Evolutionary conservation across 2,888 invertebrate species (phyloP), one percentile per base, ranked within the genome.

Genomic region (Flexamia atlantica): DNA sequence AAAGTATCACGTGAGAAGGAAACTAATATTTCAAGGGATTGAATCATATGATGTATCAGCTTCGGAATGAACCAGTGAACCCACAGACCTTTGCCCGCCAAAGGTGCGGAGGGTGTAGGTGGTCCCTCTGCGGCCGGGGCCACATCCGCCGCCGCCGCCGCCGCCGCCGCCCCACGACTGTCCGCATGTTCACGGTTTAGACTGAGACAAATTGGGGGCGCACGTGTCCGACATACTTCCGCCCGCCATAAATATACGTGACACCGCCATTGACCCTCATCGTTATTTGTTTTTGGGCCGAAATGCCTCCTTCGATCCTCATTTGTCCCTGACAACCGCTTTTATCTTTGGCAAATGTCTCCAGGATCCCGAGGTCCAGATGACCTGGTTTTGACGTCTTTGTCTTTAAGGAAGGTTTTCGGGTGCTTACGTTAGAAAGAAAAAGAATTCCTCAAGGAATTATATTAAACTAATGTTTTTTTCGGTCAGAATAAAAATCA

Each of bases 81-180:
- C n/a, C n/a, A n/a, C n/a, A n/a, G n/a, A n/a, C 36, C 9, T 36
- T 36, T 36, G 5, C 4, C 36, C 36, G 9, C 36, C 36, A 4
- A 9, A 36, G 85, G 85, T 85, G 86, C 85, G 85, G 85, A 85
- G 85, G 36, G 36, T 36, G 36, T 36, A 36, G 36, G 85, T 84
- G 83, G 84, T 28, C 53, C 20, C 85, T 84, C 81, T 85, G 85
- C 85, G 74, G 85, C 85, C 86, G 85, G 85, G 86, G 84, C 81
- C 85, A 86, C 85, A 76, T 85, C 85, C 86, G 85, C 85, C 42
- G 20, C 74, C 32, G 53, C 30, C 28, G 28, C 76, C 83, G n/a
- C 60, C 81, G 23, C 53, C 79, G 20, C 74, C 42, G 42, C 60
- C 42, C 40, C n/a, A 36, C 68, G 20, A 50, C 20, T 23, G 60